Conservation (phyloP, 2,797 vertebrate genomes). For the Mormyrops boulengeri region DNA sequence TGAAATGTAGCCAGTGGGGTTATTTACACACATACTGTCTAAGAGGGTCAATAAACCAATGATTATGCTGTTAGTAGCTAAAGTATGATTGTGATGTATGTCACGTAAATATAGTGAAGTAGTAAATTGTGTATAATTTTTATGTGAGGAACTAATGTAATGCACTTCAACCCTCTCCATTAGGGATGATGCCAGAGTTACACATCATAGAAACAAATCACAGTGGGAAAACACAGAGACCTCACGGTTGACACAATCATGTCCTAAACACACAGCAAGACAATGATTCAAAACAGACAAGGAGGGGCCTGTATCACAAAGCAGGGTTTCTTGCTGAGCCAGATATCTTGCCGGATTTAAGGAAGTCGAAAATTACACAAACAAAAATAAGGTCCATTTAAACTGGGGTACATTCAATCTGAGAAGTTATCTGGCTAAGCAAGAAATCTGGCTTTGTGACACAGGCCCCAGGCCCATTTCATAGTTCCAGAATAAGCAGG, state of each 20-base stretch:
- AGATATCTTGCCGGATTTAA: neutral
- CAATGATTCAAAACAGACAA: neutral
- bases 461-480: neutral
- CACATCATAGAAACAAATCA: neutral
- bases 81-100: neutral
- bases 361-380: neutral
- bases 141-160: neutral
- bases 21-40: conserved; percentile 3
- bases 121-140: neutral
- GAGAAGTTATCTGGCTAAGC: neutral
- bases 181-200: neutral
- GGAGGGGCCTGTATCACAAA: neutral
- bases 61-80: neutral
- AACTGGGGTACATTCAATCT: neutral
- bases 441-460: neutral
- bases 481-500: neutral
- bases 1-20: neutral
- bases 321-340: neutral
- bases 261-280: neutral
- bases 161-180: neutral
- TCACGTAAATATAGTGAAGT: conserved; percentile 1
- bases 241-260: neutral
- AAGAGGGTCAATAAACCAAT: neutral
- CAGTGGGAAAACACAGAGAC: neutral
- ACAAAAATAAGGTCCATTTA: neutral